Evolutionary conservation across 2,888 invertebrate genomes (phyloP).

Genomic region (Polydrusus tereticollis): DNA sequence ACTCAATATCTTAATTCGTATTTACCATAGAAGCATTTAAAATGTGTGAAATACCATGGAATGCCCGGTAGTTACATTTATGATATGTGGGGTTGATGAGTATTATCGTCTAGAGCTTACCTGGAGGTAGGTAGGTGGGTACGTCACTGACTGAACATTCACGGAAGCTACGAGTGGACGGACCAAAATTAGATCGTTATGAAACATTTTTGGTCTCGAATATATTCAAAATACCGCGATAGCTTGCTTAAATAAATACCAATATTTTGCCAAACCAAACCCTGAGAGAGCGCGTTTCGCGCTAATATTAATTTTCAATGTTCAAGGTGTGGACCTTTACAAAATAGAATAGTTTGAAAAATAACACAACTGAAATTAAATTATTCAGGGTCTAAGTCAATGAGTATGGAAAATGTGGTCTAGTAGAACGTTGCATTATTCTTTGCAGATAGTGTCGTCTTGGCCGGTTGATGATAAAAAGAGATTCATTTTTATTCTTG

Average conservation of each 20-base stretch:
- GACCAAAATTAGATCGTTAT: slow-evolving; percentile 15
- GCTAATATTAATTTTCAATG: slow-evolving; percentile 3
- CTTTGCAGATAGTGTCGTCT: not conserved
- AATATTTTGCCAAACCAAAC: slow-evolving; percentile 5
- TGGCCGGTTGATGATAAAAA: no score
- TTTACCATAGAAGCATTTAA: no score
- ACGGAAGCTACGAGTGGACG: slow-evolving; percentile 7
- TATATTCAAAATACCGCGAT: slow-evolving; percentile 6
- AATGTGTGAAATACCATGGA: no score
- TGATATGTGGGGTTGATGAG: no score
- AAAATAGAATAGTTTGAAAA: slow-evolving; percentile 4
- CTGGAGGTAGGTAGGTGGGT: not conserved
- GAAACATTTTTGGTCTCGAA: slow-evolving; percentile 15
- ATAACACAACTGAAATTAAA: not conserved
- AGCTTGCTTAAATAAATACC: slow-evolving; percentile 6
- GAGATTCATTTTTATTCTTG: no score
- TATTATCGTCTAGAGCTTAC: no score
- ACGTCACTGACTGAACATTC: not conserved
- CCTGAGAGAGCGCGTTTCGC: slow-evolving; percentile 9
- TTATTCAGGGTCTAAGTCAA: slow-evolving; percentile 12
- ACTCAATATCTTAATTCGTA: no score
- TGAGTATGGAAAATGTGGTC: not conserved
- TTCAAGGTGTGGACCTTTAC: slow-evolving; percentile 1
- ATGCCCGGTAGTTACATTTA: no score
- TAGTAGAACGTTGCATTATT: not conserved